Conservation (phyloP, 1,140 invertebrate genomes). For the Tetramorium alpestre region DNA sequence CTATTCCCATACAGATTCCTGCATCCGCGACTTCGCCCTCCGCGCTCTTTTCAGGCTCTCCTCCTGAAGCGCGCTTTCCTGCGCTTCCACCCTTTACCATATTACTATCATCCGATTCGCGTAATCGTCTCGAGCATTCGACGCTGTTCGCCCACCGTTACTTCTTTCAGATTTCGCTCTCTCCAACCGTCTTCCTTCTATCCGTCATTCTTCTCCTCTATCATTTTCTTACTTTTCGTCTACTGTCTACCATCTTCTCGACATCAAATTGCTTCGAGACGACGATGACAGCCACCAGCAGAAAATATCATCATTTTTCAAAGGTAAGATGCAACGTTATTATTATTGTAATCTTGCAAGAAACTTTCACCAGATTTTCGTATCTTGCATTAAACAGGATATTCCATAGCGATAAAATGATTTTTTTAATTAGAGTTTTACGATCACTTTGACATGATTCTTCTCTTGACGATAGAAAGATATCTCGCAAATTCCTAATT, state of each 20-base stretch:
- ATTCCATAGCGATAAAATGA: neutral
- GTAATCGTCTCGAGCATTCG: slow-evolving; percentile 44
- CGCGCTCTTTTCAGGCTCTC: slow-evolving; percentile 63
- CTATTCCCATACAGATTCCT: slow-evolving; percentile 69
- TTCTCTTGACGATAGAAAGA: neutral
- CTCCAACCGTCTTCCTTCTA: neutral
- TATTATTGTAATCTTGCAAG: neutral
- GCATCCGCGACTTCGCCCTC: slow-evolving; percentile 70
- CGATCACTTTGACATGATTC: neutral
- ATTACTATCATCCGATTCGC: slow-evolving; percentile 49
- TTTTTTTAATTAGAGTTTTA: neutral
- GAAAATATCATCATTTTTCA: slow-evolving; percentile 58
- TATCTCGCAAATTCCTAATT: neutral
- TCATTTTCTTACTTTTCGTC: slow-evolving; percentile 1
- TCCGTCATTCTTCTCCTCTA: neutral
- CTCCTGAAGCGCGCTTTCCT: slow-evolving; percentile 19
- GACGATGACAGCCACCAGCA: slow-evolving; percentile 43
- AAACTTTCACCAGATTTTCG: neutral
- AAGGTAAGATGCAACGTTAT: slow-evolving; percentile 66
- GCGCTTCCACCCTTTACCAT: slow-evolving; percentile 1
- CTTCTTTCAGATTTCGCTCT: neutral
- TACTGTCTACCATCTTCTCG: slow-evolving; percentile 31
- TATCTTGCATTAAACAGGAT: neutral
- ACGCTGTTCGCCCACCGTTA: neutral
- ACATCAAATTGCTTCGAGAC: slow-evolving; percentile 42